Evolutionary conservation across 2,797 vertebrate species (phyloP).

Genomic region (Setipinna tenuifilis): DNA sequence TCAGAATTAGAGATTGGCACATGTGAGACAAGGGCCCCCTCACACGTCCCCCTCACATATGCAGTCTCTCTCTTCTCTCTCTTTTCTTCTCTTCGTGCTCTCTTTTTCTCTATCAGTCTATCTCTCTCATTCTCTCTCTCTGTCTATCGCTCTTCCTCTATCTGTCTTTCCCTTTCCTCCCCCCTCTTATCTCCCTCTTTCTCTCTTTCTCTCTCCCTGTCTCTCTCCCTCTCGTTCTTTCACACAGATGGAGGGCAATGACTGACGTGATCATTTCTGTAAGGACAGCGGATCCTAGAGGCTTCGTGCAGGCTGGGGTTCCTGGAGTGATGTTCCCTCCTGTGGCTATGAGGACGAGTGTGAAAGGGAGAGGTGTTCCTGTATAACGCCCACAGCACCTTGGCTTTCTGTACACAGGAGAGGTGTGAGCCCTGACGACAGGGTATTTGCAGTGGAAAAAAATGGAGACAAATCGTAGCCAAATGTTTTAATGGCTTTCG

Average conservation of each 20-base stretch:
- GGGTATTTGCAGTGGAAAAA: background rate
- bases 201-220: background rate
- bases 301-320: conserved; percentile 53
- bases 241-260: conserved; percentile 58
- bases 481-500: conserved; percentile 2
- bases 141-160: conserved; percentile 44
- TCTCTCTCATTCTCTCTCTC: too few relatives aligned
- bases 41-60: conserved; percentile 41
- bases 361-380: background rate
- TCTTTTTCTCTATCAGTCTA: background rate
- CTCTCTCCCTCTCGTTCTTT: conserved; percentile 41
- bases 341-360: background rate
- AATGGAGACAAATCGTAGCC: background rate
- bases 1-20: conserved; percentile 51
- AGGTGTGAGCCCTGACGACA: background rate
- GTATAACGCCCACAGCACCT: background rate
- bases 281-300: conserved; percentile 55
- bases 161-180: too few relatives aligned
- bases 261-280: conserved; percentile 72
- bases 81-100: background rate
- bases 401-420: background rate
- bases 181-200: background rate
- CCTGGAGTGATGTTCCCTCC: conserved; percentile 53
- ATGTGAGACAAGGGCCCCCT: conserved; percentile 34
- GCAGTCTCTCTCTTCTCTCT: background rate